A percentile compares a stretch with the other conserved stretches of the same genome.
These are phyloP conservation scores for Drosophila percnosoma DNA, from an alignment of 2,888 invertebrate species.

Conservation along the genomic window DNA sequence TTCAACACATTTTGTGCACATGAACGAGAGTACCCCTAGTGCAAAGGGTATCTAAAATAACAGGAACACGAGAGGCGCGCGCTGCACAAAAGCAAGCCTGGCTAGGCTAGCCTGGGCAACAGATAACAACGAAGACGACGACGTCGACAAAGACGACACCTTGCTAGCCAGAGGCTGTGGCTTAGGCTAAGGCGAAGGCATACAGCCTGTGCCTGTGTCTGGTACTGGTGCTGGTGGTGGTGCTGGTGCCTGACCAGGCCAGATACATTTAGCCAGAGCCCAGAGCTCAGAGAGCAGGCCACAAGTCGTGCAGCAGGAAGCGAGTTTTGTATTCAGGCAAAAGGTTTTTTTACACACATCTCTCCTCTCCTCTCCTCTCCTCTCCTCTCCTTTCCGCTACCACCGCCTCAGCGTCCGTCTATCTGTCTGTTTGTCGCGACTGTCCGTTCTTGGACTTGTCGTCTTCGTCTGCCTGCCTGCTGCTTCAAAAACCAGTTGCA, in stretches of 20 bases:
- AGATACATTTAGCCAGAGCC: conserved; percentile 17
- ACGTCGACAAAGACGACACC: conserved; percentile 65
- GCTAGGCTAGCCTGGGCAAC: conserved; percentile 28
- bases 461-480: conserved; percentile 54
- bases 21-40: neutral
- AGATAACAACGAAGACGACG: conserved; percentile 43
- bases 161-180: conserved; percentile 54
- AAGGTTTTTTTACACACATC: conserved; percentile 61
- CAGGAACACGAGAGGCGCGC: conserved; percentile 39
- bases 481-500: conserved; percentile 81
- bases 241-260: conserved; percentile 20
- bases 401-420: neutral
- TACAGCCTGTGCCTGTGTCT: neutral
- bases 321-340: conserved; percentile 71
- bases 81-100: conserved; percentile 24
- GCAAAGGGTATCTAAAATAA: conserved; percentile 25
- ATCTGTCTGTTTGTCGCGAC: conserved; percentile 22
- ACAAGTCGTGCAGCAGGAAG: conserved; percentile 78
- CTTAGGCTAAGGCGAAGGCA: conserved; percentile 38
- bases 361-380: conserved; percentile 4
- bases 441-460: conserved; percentile 62
- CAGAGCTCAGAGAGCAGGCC: conserved; percentile 44
- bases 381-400: neutral
- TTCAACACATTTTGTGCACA: neutral
- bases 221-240: neutral